phyloP scores from a whole-genome alignment of 2,888 invertebrate species.

The Loripinus fragilis region DNA sequence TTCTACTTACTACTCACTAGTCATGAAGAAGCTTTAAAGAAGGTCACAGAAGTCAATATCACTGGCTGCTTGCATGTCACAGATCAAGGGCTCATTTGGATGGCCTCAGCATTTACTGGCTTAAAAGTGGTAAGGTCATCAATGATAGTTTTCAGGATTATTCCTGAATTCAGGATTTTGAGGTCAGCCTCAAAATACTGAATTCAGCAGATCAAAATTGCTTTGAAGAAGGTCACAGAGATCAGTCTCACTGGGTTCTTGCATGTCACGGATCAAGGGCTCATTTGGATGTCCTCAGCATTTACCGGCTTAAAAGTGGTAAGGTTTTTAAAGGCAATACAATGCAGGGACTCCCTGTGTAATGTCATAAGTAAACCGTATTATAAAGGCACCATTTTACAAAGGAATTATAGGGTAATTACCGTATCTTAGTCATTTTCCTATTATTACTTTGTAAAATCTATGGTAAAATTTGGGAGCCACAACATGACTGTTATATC shows the following conservation, averaged over 20 bases:
- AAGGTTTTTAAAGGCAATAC: neutral
- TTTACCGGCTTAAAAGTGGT: slow-evolving; percentile 10
- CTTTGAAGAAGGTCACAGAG: slow-evolving; percentile 31
- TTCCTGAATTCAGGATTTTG: no score
- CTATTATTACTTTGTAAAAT: no score
- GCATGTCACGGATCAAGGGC: slow-evolving; percentile 54
- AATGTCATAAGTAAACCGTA: no score
- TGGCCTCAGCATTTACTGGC: slow-evolving; percentile 29
- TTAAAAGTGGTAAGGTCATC: neutral
- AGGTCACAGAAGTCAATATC: slow-evolving; percentile 45
- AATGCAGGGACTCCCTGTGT: no score
- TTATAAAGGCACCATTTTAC: no score
- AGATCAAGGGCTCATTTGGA: slow-evolving; percentile 54
- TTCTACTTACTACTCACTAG: slow-evolving; percentile 46
- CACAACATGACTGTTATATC: no score
- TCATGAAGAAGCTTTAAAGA: slow-evolving; percentile 20
- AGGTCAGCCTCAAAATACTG: no score
- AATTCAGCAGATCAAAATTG: no score
- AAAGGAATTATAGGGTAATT: no score
- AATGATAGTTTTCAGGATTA: no score
- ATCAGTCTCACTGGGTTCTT: slow-evolving; percentile 57
- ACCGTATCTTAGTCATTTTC: no score
- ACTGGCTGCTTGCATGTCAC: slow-evolving; percentile 61
- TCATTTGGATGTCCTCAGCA: slow-evolving; percentile 48
- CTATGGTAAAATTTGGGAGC: no score